Conservation (phyloP, 2,113 vertebrate species). For the Thryonomys swinderianus region DNA sequence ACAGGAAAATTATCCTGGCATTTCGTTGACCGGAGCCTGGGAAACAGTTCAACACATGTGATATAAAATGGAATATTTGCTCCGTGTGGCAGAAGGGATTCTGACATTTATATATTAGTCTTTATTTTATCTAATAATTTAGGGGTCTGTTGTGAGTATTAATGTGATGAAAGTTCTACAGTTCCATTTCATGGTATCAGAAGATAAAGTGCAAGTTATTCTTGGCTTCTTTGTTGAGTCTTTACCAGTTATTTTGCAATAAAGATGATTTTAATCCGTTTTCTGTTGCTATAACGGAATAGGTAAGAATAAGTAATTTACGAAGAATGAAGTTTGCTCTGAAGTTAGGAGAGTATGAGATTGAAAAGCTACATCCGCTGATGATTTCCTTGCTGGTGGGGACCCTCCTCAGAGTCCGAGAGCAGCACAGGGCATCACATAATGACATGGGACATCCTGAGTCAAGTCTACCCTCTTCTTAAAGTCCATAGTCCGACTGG, state of each 20-base stretch:
- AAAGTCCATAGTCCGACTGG: not conserved
- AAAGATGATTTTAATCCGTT: not conserved
- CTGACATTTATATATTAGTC: not conserved
- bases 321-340: not conserved
- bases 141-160: not conserved
- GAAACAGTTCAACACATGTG: not conserved
- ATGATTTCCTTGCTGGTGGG: not conserved
- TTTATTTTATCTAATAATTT: not conserved
- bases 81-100: not conserved
- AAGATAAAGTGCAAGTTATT: not conserved
- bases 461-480: not conserved
- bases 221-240: not conserved
- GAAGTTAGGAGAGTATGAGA: not conserved
- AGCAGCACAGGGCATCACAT: not conserved
- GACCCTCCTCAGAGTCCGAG: not conserved
- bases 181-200: not conserved
- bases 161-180: not conserved
- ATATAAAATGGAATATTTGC: not conserved
- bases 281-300: not conserved
- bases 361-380: not conserved
- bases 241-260: not conserved
- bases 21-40: not conserved
- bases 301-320: not conserved
- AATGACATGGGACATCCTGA: no score
- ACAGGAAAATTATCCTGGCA: not conserved